Conservation (phyloP, 1,140 invertebrate genomes). For the Saxidomus purpurata region DNA sequence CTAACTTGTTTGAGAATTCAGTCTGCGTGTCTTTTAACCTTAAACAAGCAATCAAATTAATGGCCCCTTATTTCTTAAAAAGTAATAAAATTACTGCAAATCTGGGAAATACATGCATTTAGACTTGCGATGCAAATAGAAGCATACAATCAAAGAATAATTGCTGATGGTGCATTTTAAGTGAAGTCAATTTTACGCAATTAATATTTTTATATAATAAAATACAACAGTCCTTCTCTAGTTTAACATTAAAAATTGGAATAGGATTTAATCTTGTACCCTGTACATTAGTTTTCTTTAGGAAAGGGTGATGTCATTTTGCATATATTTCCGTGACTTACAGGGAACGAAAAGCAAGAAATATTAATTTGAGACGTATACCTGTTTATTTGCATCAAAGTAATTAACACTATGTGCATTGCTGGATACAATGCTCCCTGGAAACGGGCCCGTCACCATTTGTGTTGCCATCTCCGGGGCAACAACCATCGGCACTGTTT, state of each 20-base stretch:
- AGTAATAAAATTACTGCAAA: neutral
- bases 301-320: no score
- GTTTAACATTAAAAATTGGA: no score
- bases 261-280: no score
- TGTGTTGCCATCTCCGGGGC: constrained; percentile 75
- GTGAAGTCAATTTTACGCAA: no score
- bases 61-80: neutral
- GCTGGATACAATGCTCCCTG: constrained; percentile 90
- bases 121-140: no score
- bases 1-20: no score
- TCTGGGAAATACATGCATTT: neutral
- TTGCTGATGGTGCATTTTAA: no score
- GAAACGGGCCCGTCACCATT: constrained; percentile 74
- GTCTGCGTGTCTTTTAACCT: no score
- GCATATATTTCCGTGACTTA: neutral
- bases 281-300: no score
- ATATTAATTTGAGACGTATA: constrained; percentile 86
- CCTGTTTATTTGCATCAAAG: constrained; percentile 98
- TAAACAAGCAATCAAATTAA: neutral
- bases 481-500: constrained; percentile 80
- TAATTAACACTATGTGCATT: constrained; percentile 97
- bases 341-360: neutral
- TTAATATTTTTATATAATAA: no score
- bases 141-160: no score
- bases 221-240: no score